phyloP scores from a whole-genome alignment of 1,140 invertebrate genomes.

The Caenorhabditis inopinata region DNA sequence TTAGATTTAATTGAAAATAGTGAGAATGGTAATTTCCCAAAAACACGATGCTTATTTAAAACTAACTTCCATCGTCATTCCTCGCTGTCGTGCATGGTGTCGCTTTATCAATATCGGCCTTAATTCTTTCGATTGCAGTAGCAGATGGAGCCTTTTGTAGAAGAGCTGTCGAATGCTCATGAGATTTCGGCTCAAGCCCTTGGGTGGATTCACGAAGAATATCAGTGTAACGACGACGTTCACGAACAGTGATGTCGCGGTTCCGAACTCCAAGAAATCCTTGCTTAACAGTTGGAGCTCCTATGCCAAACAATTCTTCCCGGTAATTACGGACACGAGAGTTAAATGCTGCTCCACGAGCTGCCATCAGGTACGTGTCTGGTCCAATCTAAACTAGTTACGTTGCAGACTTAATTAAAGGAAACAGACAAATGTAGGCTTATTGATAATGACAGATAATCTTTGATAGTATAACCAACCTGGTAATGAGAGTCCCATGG shows the following conservation, averaged over 20 bases:
- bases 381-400: conserved; percentile 78
- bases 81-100: conserved; percentile 62
- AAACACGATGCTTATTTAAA: background rate
- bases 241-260: conserved; percentile 61
- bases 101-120: conserved; percentile 51
- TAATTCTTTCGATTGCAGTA: conserved; percentile 41
- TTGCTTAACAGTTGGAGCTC: conserved; percentile 57
- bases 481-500: conserved; percentile 70
- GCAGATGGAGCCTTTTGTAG: conserved; percentile 37
- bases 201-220: conserved; percentile 37
- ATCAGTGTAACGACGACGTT: conserved; percentile 55
- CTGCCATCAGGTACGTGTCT: conserved; percentile 87
- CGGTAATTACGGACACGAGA: conserved; percentile 64
- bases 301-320: conserved; percentile 62
- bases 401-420: too few species aligned
- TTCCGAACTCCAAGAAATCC: conserved; percentile 62
- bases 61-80: conserved; percentile 60
- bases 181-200: conserved; percentile 9
- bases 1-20: background rate
- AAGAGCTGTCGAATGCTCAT: conserved; percentile 13
- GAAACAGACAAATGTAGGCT: too few species aligned
- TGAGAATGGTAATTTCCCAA: too few species aligned
- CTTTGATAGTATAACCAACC: conserved; percentile 83
- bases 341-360: conserved; percentile 85
- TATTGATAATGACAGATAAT: background rate